Conservation (phyloP, 2,888 invertebrate genomes). For the Drosophila mulleri region DNA sequence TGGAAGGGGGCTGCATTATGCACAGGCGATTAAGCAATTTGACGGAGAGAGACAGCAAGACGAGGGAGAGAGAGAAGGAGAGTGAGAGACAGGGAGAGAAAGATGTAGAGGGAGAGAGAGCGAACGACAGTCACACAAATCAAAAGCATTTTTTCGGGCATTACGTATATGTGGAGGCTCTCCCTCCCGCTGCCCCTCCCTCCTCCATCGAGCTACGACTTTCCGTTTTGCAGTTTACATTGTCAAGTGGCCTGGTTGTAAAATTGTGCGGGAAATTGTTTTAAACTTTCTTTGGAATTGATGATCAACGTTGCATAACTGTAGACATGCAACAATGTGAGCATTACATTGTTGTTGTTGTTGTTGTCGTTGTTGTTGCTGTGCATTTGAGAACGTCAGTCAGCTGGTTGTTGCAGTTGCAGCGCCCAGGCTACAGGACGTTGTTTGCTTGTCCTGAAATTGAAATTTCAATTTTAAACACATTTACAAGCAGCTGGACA, state of each 20-base stretch:
- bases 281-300: constrained; percentile 63
- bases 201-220: background rate
- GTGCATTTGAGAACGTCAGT: constrained; percentile 23
- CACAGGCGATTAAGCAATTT: constrained; percentile 73
- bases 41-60: constrained; percentile 3
- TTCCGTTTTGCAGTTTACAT: constrained; percentile 58
- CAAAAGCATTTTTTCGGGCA: constrained; percentile 61
- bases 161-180: constrained; percentile 44
- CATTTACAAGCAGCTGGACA: constrained; percentile 62
- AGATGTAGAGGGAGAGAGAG: no score
- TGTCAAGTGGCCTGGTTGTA: constrained; percentile 64
- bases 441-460: constrained; percentile 55
- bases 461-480: constrained; percentile 71
- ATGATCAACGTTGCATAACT: constrained; percentile 63
- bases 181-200: background rate
- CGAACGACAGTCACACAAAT: constrained; percentile 44
- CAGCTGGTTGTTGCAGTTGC: constrained; percentile 22
- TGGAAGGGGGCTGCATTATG: constrained; percentile 56
- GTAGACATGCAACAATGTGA: constrained; percentile 64
- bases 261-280: constrained; percentile 67
- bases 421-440: constrained; percentile 25
- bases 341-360: constrained; percentile 47
- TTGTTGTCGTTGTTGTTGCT: constrained; percentile 22
- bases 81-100: background rate
- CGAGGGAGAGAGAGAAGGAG: background rate